These are phyloP conservation scores for Orchesella flavescens DNA, from an alignment of 2,888 invertebrate species.

Conservation along the genomic window DNA sequence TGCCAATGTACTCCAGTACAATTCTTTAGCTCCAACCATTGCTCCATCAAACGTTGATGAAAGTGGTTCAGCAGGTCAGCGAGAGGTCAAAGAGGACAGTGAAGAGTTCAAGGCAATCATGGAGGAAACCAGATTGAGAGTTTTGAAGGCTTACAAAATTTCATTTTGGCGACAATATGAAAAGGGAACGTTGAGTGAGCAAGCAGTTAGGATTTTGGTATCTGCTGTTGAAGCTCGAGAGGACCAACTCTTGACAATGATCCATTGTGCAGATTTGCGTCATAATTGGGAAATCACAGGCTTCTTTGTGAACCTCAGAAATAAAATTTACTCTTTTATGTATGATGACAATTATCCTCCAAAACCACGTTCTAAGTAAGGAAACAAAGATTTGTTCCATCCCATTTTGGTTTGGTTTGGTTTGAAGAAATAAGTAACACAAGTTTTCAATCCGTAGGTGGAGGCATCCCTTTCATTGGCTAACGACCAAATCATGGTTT, in stretches of 20 bases:
- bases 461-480: constrained; percentile 62
- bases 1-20: constrained; percentile 36
- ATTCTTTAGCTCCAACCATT: constrained; percentile 23
- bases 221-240: constrained; percentile 78
- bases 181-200: constrained; percentile 79
- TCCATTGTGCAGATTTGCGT: constrained; percentile 75
- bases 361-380: constrained; percentile 73
- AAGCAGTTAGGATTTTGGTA: constrained; percentile 78
- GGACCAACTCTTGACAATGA: constrained; percentile 76
- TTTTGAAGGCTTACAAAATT: constrained; percentile 79
- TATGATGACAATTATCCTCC: constrained; percentile 62
- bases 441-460: constrained; percentile 44
- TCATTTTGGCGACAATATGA: constrained; percentile 81
- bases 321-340: constrained; percentile 75
- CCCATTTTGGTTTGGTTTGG: no score
- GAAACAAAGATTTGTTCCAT: background rate
- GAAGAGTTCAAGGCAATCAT: constrained; percentile 78
- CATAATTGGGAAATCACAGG: constrained; percentile 75
- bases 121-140: constrained; percentile 78
- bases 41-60: background rate
- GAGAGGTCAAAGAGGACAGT: constrained; percentile 38
- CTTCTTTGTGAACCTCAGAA: constrained; percentile 76
- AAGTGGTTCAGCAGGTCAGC: constrained; percentile 75
- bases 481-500: constrained; percentile 74
- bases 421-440: no score